Evolutionary conservation across 2,113 vertebrate species (phyloP), one percentile per base, ranked within the genome.

Genomic region (Caloenas nicobarica): DNA sequence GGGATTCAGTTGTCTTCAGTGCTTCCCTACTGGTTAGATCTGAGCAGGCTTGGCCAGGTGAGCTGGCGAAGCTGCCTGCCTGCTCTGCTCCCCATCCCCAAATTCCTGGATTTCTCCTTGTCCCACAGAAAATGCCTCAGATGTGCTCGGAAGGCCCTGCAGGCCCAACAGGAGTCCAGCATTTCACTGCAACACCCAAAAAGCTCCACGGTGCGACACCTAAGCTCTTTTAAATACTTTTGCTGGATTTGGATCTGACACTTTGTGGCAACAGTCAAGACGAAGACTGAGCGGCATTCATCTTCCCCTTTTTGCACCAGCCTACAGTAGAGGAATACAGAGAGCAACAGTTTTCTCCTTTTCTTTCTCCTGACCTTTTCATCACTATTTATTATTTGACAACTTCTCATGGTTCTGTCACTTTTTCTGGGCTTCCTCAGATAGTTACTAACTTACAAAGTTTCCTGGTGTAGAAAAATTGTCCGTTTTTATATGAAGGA

Each of bases 161-260:
- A 60, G 1, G 2, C 8, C 10, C 50, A 61, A 4, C 0, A 0
- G 10, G 34, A 66, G 60, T 5, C 22, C 48, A 42, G 54, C 16
- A 84, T 18, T 78, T 81, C 50, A 54, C 11, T 42, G 38, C 29
- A 78, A 57, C 33, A 64, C 22, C 14, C 33, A 38, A 25, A 91
- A 93, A 70, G 21, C 38, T 73, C 56, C 2, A 0, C 3, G 4
- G 40, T 28, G 46, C 0, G 2, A 40, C 33, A 69, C 22, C 31
- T 34, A 69, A 73, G 26, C 29, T 53, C 44, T 54, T 58, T 5
- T 16, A 70, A 31, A 13, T 78, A 24, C n/a, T 72, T 82, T 31
- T 42, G 61, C 40, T 50, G 36, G 34, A 61, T 85, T 81, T 79
- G 23, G 10, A 58, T 44, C 42, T 34, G 64, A 29, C 0, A 0